Evolutionary conservation across 2,113 vertebrate genomes (phyloP).

Genomic region (Limnothrissa miodon): DNA sequence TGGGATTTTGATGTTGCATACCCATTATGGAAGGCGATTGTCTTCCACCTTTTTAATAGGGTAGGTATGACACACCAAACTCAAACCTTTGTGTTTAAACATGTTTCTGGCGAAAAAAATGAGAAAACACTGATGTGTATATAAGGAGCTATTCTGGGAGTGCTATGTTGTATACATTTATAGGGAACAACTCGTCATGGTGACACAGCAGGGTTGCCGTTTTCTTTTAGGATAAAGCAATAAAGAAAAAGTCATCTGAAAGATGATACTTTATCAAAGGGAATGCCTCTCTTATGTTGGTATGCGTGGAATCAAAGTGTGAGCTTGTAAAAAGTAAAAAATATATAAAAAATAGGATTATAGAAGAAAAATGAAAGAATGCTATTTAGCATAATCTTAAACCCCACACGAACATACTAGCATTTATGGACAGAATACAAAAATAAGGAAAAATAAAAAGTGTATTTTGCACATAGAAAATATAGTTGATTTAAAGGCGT

Average conservation of each 20-base stretch:
- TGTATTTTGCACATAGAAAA: neutral
- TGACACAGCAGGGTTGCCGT: no score
- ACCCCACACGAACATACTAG: neutral
- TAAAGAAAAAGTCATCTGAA: no score
- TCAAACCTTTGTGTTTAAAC: neutral
- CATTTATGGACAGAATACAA: neutral
- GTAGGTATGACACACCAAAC: neutral
- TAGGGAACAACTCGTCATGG: neutral
- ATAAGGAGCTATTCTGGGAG: neutral
- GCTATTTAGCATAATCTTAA: neutral
- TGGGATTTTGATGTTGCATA: slow-evolving; percentile 33
- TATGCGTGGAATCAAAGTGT: neutral
- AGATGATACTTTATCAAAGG: no score
- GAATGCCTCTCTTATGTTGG: no score
- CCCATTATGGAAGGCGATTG: neutral
- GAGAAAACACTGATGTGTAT: neutral
- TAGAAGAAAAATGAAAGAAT: neutral
- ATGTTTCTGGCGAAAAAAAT: neutral
- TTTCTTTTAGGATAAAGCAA: no score
- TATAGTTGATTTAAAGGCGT: neutral
- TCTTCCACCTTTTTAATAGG: neutral
- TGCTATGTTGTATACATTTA: neutral
- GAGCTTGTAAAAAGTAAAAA: neutral
- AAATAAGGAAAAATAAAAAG: no score
- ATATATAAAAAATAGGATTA: neutral